Evolutionary conservation across 2,888 invertebrate genomes (phyloP).

Genomic region (Eumacrocentrus americanus): DNA sequence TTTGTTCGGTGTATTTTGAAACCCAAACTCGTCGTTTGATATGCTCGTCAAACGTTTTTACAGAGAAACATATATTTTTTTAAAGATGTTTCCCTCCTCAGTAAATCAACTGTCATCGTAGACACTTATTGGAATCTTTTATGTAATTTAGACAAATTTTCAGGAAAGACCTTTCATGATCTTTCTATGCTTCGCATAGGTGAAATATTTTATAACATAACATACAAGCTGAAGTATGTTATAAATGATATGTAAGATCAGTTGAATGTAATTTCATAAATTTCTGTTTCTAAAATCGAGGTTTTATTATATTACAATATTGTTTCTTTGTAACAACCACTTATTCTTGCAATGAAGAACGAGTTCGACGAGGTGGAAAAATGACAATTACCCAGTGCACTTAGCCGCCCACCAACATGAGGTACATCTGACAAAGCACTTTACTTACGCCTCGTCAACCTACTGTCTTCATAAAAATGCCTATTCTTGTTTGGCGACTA

Average conservation of each 20-base stretch:
- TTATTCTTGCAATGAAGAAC: not conserved
- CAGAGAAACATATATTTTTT: not conserved
- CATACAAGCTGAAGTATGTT: not conserved
- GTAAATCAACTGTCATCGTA: no score
- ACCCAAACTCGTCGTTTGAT: conserved; percentile 1
- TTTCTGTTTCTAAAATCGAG: no score
- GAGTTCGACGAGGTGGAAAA: conserved; percentile 4
- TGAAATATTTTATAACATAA: not conserved
- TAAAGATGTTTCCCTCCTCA: not conserved
- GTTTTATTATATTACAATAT: not conserved
- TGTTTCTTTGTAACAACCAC: not conserved
- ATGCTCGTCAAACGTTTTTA: not conserved
- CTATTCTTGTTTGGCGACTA: not conserved
- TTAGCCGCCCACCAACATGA: conserved; percentile 5
- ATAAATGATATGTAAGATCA: no score
- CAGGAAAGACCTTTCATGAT: not conserved
- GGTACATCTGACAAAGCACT: not conserved
- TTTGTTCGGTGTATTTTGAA: no score
- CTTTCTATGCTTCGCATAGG: not conserved
- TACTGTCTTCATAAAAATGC: not conserved
- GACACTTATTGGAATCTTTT: no score
- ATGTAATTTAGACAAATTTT: no score
- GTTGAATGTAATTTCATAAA: no score
- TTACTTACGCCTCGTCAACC: not conserved
- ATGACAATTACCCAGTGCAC: conserved; percentile 12